Conservation (phyloP, 2,888 invertebrate species). For the Phrixothrix hirtus region DNA sequence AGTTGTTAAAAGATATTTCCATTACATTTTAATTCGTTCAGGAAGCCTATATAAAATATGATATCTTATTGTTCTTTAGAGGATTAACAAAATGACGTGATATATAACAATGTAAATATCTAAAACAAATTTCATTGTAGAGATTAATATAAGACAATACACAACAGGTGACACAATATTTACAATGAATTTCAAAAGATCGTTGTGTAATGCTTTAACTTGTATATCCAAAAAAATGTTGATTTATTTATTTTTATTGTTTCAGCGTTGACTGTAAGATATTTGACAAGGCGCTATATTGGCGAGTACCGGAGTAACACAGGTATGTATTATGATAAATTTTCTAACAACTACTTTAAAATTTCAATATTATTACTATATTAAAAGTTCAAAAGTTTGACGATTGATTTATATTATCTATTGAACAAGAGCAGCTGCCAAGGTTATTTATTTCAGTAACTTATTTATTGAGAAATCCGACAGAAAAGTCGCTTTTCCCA, state of each 20-base stretch:
- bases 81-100: no score
- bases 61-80: no score
- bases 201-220: no score
- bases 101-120: no score
- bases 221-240: not conserved
- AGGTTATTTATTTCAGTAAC: constrained; percentile 25
- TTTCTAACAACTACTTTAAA: not conserved
- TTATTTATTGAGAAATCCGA: constrained; percentile 20
- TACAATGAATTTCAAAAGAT: no score
- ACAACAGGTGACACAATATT: no score
- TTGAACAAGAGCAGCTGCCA: constrained; percentile 18
- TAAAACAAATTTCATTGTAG: no score
- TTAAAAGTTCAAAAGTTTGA: constrained; percentile 10
- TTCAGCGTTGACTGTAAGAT: constrained; percentile 76
- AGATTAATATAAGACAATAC: no score
- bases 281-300: constrained; percentile 75
- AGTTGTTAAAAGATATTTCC: constrained; percentile 19
- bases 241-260: constrained; percentile 48
- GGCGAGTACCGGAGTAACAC: constrained; percentile 82
- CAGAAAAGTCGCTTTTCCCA: constrained; percentile 11
- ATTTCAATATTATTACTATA: not conserved
- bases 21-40: constrained; percentile 6
- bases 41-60: constrained; percentile 9
- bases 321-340: constrained; percentile 61
- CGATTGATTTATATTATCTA: constrained; percentile 10